Evolutionary conservation across 2,797 vertebrate genomes (phyloP).

Genomic region (Gymnopithys bicolor): DNA sequence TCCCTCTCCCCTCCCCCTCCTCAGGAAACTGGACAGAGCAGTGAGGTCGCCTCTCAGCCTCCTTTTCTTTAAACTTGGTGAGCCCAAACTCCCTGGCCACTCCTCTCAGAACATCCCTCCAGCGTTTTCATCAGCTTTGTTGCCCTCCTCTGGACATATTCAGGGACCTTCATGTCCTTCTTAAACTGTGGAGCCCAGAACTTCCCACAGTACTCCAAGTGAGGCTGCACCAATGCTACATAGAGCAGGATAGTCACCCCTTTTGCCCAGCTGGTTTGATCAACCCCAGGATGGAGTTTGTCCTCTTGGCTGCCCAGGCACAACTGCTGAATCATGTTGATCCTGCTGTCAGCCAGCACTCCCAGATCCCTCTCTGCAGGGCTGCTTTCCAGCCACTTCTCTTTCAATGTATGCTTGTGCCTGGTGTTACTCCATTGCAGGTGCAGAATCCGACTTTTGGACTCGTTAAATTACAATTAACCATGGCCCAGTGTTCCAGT

Average conservation of each 20-base stretch:
- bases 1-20: not conserved
- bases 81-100: fast-evolving
- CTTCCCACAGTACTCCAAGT: not conserved
- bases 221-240: fast-evolving
- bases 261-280: not conserved
- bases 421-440: not conserved
- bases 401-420: not conserved
- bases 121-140: not conserved
- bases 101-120: not conserved
- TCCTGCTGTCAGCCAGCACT: not conserved
- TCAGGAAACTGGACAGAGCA: not conserved
- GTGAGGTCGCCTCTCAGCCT: not conserved
- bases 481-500: fast-evolving
- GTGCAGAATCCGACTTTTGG: not conserved
- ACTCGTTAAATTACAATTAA: not conserved
- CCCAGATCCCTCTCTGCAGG: not conserved
- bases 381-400: not conserved
- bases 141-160: not conserved
- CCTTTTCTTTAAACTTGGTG: not conserved
- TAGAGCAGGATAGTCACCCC: not conserved
- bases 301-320: not conserved
- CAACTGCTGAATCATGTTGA: fast-evolving
- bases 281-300: not conserved
- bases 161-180: not conserved
- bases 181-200: not conserved